A percentile compares a stretch with the other conserved stretches of the same genome.
These are phyloP conservation scores for Coptodon bakossiorum DNA, from an alignment of 2,113 vertebrate genomes.

Conservation along the genomic window DNA sequence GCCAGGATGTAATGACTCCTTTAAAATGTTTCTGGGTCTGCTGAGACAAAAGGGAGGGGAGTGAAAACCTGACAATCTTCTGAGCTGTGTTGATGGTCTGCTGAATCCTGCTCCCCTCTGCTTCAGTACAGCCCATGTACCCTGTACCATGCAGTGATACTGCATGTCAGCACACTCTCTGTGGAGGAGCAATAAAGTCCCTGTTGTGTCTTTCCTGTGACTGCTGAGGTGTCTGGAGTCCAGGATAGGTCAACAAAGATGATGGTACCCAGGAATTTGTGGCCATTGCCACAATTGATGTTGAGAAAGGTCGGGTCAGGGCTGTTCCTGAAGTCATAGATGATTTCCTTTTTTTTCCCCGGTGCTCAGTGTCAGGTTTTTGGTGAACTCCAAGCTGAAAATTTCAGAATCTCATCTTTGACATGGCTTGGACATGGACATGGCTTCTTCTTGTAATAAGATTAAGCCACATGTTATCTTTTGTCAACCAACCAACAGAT, in stretches of 20 bases:
- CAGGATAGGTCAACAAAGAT: neutral
- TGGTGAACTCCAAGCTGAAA: neutral
- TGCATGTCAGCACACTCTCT: neutral
- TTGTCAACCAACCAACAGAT: constrained; percentile 7
- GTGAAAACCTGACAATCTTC: neutral
- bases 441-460: neutral
- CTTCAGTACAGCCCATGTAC: neutral
- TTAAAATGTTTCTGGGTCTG: neutral
- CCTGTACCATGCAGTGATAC: neutral
- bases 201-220: neutral
- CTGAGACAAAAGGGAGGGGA: neutral
- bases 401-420: neutral
- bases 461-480: neutral
- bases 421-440: neutral
- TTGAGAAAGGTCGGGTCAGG: neutral
- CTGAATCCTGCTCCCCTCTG: neutral
- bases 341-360: neutral
- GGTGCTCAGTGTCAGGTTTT: neutral
- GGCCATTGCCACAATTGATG: neutral
- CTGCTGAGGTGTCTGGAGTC: neutral
- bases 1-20: neutral
- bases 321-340: neutral
- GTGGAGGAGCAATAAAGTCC: neutral
- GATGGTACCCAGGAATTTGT: neutral
- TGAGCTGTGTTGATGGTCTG: neutral